A percentile compares a stretch with the other conserved stretches of the same genome.
Evolutionary conservation across 2,888 invertebrate genomes (phyloP).

Genomic region (Cantharis lateralis): DNA sequence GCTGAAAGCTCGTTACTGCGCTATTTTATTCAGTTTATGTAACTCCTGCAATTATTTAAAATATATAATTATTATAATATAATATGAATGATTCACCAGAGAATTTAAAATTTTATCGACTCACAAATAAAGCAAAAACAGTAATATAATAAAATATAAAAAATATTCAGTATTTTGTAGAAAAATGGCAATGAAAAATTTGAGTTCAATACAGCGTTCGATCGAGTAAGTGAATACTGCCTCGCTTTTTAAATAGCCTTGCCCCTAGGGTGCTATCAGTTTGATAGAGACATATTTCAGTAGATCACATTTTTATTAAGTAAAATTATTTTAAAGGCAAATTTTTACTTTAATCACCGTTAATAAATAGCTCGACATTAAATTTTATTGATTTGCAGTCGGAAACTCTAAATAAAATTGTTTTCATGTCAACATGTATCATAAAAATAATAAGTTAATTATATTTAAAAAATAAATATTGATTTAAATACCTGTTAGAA

Average conservation of each 20-base stretch:
- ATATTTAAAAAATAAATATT: neutral
- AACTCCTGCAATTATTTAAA: no score
- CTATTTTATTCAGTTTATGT: no score
- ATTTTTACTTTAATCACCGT: neutral
- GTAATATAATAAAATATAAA: neutral
- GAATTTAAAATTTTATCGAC: neutral
- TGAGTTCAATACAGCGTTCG: neutral
- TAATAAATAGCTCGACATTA: neutral
- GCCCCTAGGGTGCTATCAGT: neutral
- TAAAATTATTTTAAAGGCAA: neutral
- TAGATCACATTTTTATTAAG: neutral
- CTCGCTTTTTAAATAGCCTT: neutral
- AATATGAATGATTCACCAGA: neutral
- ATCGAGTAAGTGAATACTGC: neutral
- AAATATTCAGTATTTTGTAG: neutral
- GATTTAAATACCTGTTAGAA: neutral
- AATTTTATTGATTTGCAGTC: neutral
- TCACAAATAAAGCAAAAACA: neutral
- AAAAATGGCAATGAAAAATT: neutral
- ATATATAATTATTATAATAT: no score
- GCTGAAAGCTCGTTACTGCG: no score
- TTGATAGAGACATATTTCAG: neutral
- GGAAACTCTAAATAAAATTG: neutral
- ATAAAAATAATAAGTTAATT: neutral
- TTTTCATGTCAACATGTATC: neutral